Evolutionary conservation across 1,140 invertebrate genomes (phyloP), one percentile per base, ranked within the genome.

Genomic region (Aplysia californica): DNA sequence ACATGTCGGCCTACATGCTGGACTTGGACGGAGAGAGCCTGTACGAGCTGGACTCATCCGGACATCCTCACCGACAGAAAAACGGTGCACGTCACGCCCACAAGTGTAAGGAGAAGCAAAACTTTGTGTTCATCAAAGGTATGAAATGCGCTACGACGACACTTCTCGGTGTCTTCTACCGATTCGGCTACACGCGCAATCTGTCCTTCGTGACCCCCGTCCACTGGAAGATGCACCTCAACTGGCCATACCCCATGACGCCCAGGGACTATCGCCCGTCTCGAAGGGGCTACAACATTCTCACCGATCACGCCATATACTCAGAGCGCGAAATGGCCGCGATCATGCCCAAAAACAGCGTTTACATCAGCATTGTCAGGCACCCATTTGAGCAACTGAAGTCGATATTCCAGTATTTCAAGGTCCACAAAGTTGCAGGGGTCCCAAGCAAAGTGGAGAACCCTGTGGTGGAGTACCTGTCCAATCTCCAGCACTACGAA

Each of bases 271-370:
- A 79, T 29, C 59, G 79, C 23, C 80, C 77, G 4, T 82, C 84
- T 5, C 71, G 79, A 23, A 39, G 66, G 18, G 75, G 69, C 29
- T 87, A 83, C 78, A 85, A 86, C 71, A 79, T 82, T 18, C 74
- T 88, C n/a, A 79, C 77, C 5, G 85, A 88, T 74, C 87, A 87
- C 79, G 55, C 82, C 3, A 78, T 87, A n/a, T 88, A 86, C 69
- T 85, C 84, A 41, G 74, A 78, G n/a, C 80, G 74, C 20, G 66
- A 83, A 0, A 84, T 87, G 82, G 72, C 79, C 58, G 44, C 44
- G 0, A 41, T 86, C 0, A 86, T 88, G 80, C 84, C 81, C 0
- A 29, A 35, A 2, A 73, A 85, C 41, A 83, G 82, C n/a, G 58
- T 79, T 1, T 88, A 82, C 64, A 78, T 88, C 20, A 80, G 84